Base-by-base conservation (phyloP, 64 coral and sea anemone genomes). In the Pachyseris speciosa region DNA sequence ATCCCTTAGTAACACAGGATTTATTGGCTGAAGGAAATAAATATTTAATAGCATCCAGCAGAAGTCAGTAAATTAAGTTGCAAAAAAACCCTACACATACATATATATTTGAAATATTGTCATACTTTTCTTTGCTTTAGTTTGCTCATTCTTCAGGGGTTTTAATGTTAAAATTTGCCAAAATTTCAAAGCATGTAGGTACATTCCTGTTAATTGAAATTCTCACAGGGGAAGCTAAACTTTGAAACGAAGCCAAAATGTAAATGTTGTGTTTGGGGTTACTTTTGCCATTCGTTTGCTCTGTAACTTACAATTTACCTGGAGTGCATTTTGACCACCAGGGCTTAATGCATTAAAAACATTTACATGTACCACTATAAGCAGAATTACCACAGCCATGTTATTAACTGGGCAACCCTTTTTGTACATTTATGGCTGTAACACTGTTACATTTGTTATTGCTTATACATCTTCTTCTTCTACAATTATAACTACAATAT, bases 1-100 rank as follows among this genome's bases (percentile, higher is more conserved):
- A 57, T 49, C 33, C 49, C 4, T n/a, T 78, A 37, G 48, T 57
- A 52, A 57, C 49, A 36, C 49, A 16, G 11, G 6, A 81, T 36
- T 41, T 36, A 15, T 33, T 61, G 77, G 53, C 22, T 3, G 22
- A 81, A 61, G 39, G 29, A 61, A 40, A 81, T 81, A 61, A 81
- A 81, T 81, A 53, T 81, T 81, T 81, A 17, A 81, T 81, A 31
- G 63, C 22, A 79, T 57, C 19, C 36, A 81, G 34, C 75, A 55
- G 13, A 63, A 81, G 77, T 81, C 26, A 63, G 9, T 3, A 26
- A 40, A 25, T 81, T 81, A 20, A 81, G 15, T 57, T 11, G 3
- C 16, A 55, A 55, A n/a, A n/a, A n/a, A 12, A 55, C 24, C 43
- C 58, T 61, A 25, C 2, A 25, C 20, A 25, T 61, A 24, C 27